Evolutionary conservation across 2,113 vertebrate genomes (phyloP), one percentile per base, ranked within the genome.

Genomic region (Hemicordylus capensis): DNA sequence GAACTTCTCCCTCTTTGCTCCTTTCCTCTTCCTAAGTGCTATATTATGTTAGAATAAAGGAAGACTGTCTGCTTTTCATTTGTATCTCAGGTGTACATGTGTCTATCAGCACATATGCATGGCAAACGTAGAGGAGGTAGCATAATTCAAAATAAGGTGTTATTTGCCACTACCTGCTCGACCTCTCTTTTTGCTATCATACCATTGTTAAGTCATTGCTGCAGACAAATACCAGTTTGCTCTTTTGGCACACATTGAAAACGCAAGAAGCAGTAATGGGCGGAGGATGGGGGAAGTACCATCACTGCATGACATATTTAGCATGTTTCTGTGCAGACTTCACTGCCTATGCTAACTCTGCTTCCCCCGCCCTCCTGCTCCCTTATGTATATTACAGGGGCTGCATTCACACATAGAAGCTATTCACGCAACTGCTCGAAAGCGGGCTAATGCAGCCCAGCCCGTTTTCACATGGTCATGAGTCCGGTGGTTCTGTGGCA

Each of bases 1-100:
- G n/a, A 79, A 51, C 56, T 39, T 9, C 42, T 10, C 26, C 37
- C 31, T 48, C 89, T 75, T 80, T 0, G 20, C 59, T 87, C 58
- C 51, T 66, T 86, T 46, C 39, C 72, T 84, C 39, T 7, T 56
- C 73, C 48, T 56, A 66, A 84, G 63, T 75, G 73, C 77, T 82
- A 3, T 39, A 73, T 83, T 80, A 77, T 24, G 28, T 51, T 80
- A 51, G 78, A 37, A 69, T 93, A 79, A 75, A 84, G 51, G 42
- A 80, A 81, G 88, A 31, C 77, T 63, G 56, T 75, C 89, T 85
- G 37, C 28, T 83, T 58, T 88, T 92, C 85, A 63, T 34, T 80
- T 69, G 37, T 42, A 67, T 79, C 46, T 80, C 37, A 26, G 42
- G 19, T n/a, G 51, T 54, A 17, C 10, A 12, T 54, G 51, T 14